Base-by-base conservation (phyloP, 2,113 vertebrate species). In the Sinocyclocheilus grahami region DNA sequence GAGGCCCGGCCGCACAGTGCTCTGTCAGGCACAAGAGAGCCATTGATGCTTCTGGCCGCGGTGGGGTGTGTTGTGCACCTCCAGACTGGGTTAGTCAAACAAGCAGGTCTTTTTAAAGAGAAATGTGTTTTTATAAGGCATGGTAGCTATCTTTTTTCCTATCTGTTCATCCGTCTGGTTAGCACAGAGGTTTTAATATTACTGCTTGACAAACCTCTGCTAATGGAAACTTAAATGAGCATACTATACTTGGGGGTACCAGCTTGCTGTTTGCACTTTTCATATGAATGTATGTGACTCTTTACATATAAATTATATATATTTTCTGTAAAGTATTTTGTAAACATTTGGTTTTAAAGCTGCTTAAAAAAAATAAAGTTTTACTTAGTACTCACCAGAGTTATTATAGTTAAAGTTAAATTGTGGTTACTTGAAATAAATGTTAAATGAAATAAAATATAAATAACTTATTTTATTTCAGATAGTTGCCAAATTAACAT, bases 11-110 rank as follows among this genome's bases (percentile, higher is more conserved):
- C 1, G 42, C 39, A 86, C 85, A 86, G 85, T 9, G 27, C 27
- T 82, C 30, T 86, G 76, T 74, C 79, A 67, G 85, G 60, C 85
- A 77, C 79, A 82, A 76, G 85, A 62, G 71, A 48, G 39, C 37
- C 71, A 63, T 76, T 86, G 78, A 77, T 27, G 48, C 33, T 10
- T 39, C 37, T 71, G 6, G 22, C 11, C 7, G 1, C 53, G 67
- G 48, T 74, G 65, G 82, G 82, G 82, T 72, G 69, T 55, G 69
- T 74, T 74, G 67, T 53, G 80, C 63, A 82, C 80, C 62, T 30
- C 27, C 16, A 53, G 63, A 20, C 27, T 82, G 46, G 63, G 63
- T 53, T 71, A 82, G 62, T 69, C 42, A 82, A 82, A 82, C 80
- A 82, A 82, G 42, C 80, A 53, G 18, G 46, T 82, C 63, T 82